Percentiles rank a stretch among this genome's conserved stretches.
Evolutionary conservation across 1,140 invertebrate genomes (phyloP).

Genomic region (Parasteatoda tepidariorum): DNA sequence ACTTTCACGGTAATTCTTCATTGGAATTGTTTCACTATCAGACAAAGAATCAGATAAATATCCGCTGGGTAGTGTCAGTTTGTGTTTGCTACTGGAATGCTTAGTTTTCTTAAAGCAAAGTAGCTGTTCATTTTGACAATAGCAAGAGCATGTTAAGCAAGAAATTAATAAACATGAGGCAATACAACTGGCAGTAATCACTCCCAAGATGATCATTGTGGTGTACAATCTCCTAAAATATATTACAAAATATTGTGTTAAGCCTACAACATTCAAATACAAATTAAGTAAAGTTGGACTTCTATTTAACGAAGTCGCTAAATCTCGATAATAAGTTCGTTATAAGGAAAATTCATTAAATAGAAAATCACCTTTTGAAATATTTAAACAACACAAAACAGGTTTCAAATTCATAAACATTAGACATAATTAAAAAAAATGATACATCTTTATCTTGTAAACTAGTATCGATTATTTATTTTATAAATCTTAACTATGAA

Average conservation of each 20-base stretch:
- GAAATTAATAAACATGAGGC: conserved; percentile 13
- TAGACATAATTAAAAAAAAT: no score
- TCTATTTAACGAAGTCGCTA: no score
- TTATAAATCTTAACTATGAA: no score
- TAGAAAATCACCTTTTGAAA: no score
- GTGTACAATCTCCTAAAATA: conserved; percentile 33
- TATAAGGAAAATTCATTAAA: no score
- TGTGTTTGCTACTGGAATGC: background rate
- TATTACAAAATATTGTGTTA: background rate
- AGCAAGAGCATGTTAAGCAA: conserved; percentile 37
- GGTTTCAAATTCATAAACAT: no score
- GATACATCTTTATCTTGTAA: no score
- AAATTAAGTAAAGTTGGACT: no score
- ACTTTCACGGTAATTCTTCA: conserved; percentile 15
- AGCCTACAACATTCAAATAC: no score
- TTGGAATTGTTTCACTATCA: conserved; percentile 32
- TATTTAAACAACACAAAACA: no score
- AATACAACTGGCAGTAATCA: conserved; percentile 23
- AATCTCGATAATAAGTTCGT: no score
- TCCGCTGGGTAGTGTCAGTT: conserved; percentile 23
- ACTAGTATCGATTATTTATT: no score
- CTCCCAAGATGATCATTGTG: conserved; percentile 17
- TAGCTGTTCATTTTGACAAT: conserved; percentile 38
- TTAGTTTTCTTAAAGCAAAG: conserved; percentile 6
- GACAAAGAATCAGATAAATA: conserved; percentile 43